Evolutionary conservation across 2,888 invertebrate species (phyloP), one percentile per base, ranked within the genome.

Genomic region (Apodemia duryi): DNA sequence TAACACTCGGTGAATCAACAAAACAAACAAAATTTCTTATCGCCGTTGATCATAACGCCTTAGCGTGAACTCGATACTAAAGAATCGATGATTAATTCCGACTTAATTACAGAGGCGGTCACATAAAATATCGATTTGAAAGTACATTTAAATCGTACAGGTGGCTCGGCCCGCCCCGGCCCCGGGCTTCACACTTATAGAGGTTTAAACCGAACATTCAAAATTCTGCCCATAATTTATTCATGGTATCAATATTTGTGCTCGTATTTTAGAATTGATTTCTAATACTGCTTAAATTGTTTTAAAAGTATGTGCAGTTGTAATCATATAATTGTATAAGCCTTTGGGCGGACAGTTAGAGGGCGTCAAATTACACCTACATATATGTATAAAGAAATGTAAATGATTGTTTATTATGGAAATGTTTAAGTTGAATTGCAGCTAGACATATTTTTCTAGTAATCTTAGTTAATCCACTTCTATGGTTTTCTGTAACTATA

Each of bases 41-140:
- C 54, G 57, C 57, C 84, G 86, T 83, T 79, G 83, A 78, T 77
- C 74, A 73, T 78, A 79, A 79, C 84, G 81, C 81, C 83, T 83
- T 85, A 87, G 84, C 85, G 86, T 83, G 85, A 83, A 82, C 80
- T 76, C 72, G 74, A 72, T 73, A 74, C 76, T 74, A 77, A 74
- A 77, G 77, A 75, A 73, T 70, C 75, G 75, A 78, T 80, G 80
- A 82, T 83, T 81, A 83, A 84, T 83, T 85, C 81, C 76, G 75
- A 80, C 80, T 85, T 90, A 91, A 91, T 91, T 89, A 90, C 88
- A 88, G 79, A 79, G 79, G 75, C 78, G 83, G 82, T 82, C 85
- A 83, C 77, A 86, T 89, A 86, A 91, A 87, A 86, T 91, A 91
- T 90, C 84, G 89, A 82, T 86, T 87, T 84, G 84, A 84, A 84